Evolutionary conservation across 1,140 invertebrate species (phyloP).

Genomic region (Aphidius gifuensis): DNA sequence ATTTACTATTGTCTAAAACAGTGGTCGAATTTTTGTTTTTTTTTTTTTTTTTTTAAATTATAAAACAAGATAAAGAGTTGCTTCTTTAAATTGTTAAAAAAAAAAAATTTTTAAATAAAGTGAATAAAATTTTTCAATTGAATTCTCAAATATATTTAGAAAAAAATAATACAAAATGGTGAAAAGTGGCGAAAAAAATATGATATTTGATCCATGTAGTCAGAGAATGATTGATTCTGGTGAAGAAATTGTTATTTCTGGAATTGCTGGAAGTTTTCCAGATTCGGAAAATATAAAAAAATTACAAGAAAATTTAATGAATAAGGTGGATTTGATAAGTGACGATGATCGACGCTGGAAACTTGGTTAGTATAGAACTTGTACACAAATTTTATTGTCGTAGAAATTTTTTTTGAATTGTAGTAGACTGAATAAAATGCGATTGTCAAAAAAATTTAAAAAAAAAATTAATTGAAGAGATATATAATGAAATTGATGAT

Average conservation of each 20-base stretch:
- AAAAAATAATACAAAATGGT: neutral
- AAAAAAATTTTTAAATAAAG: no score
- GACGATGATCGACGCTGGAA: slow-evolving; percentile 76
- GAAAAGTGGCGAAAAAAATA: slow-evolving; percentile 7
- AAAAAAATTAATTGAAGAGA: no score
- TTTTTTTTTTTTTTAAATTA: no score
- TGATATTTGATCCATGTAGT: slow-evolving; percentile 16
- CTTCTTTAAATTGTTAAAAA: no score
- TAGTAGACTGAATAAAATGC: neutral
- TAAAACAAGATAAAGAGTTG: no score
- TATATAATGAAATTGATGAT: no score
- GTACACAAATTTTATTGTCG: neutral
- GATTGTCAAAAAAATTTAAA: neutral
- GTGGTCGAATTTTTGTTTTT: no score
- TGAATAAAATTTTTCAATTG: no score
- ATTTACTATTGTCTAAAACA: no score
- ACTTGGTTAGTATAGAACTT: slow-evolving; percentile 50
- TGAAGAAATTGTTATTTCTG: slow-evolving; percentile 80
- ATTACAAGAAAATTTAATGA: slow-evolving; percentile 74
- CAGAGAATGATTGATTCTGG: slow-evolving; percentile 44
- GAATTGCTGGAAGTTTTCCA: slow-evolving; percentile 83
- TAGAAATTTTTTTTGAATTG: no score
- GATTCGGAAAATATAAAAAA: slow-evolving; percentile 76
- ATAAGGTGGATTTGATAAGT: slow-evolving; percentile 77
- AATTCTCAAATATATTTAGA: no score